Evolutionary conservation across 2,113 vertebrate genomes (phyloP).

Genomic region (Leucosticte australis): DNA sequence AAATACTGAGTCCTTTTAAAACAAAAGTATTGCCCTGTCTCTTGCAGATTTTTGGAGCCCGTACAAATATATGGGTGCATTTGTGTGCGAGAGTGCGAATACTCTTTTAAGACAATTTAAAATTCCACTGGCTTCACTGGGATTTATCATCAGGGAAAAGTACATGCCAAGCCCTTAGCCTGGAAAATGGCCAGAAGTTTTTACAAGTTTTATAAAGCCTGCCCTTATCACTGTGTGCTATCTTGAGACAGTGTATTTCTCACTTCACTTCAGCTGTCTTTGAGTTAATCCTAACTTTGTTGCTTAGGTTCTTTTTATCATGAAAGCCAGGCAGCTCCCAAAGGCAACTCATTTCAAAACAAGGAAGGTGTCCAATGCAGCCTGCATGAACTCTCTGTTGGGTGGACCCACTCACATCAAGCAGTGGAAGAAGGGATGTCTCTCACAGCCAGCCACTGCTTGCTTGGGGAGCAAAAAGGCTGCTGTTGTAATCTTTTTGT

Average conservation of each 20-base stretch:
- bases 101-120: not conserved
- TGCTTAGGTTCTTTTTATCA: not conserved
- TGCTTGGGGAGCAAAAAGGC: not conserved
- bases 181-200: not conserved
- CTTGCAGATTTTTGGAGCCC: not conserved
- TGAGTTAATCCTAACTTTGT: not conserved
- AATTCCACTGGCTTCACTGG: not conserved
- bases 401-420: not conserved
- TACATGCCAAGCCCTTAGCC: not conserved
- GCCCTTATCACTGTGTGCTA: not conserved
- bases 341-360: not conserved
- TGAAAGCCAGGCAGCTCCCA: not conserved
- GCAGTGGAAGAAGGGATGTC: not conserved
- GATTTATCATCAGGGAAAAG: not conserved
- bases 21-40: not conserved
- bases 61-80: not conserved
- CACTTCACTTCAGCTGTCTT: not conserved
- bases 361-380: not conserved
- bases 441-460: not conserved
- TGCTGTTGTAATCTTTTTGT: not conserved
- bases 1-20: not conserved
- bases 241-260: not conserved
- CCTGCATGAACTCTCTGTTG: not conserved
- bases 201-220: not conserved
- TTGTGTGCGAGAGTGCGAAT: not conserved